phyloP scores from a whole-genome alignment of 1,140 invertebrate genomes.

The Drosophila athabasca region DNA sequence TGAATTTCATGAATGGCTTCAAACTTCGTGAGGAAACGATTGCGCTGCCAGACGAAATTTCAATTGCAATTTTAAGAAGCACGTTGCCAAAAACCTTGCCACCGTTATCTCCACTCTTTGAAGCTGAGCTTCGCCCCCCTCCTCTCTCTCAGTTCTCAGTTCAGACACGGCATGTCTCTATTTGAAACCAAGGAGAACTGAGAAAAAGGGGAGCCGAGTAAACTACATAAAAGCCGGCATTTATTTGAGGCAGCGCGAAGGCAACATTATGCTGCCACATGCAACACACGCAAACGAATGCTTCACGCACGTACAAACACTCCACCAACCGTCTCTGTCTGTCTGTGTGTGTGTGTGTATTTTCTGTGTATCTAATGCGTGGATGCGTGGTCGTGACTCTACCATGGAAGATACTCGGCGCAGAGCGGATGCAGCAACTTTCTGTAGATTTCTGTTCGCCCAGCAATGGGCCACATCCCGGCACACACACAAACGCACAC shows the following conservation, averaged over 20 bases:
- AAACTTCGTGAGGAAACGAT: too few species aligned
- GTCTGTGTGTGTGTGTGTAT: slow-evolving; percentile 8
- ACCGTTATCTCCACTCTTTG: slow-evolving; percentile 11
- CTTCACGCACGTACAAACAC: slow-evolving; percentile 26
- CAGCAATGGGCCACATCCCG: slow-evolving; percentile 58
- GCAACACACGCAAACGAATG: slow-evolving; percentile 48
- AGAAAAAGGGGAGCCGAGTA: slow-evolving; percentile 15
- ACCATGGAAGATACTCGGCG: slow-evolving; percentile 4
- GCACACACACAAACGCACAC: slow-evolving; percentile 63
- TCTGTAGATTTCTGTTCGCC: slow-evolving; percentile 54
- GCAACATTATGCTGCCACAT: slow-evolving; percentile 76
- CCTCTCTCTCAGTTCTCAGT: slow-evolving; percentile 14
- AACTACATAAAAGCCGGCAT: slow-evolving; percentile 69
- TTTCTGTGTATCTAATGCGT: slow-evolving; percentile 53
- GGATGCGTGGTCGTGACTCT: slow-evolving; percentile 24
- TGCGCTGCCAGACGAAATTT: slow-evolving; percentile 24
- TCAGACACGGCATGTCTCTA: slow-evolving; percentile 57
- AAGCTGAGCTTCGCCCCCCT: slow-evolving; percentile 14
- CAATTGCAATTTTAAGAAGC: slow-evolving; percentile 43
- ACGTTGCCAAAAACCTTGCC: slow-evolving; percentile 46
- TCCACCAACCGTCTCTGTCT: slow-evolving; percentile 15
- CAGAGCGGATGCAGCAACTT: slow-evolving; percentile 18
- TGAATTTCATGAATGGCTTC: too few species aligned
- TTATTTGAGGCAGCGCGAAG: slow-evolving; percentile 50
- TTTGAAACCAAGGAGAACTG: slow-evolving; percentile 13